Base-by-base conservation (phyloP, 64 coral and sea anemone genomes). In the Montipora capricornis region DNA sequence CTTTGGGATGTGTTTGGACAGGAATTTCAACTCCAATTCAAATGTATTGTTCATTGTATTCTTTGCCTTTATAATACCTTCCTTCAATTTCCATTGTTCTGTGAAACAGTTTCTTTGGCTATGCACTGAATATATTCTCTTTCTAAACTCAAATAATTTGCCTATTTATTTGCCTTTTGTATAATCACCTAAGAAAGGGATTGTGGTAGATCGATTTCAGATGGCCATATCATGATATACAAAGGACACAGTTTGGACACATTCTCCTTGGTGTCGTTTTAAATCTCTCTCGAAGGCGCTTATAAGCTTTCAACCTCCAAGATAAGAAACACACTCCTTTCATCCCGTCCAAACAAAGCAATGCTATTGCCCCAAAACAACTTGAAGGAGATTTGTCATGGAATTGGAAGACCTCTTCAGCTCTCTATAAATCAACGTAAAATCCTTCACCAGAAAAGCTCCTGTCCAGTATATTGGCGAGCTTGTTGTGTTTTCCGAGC, bases 401-500 rank as follows among this genome's bases (percentile, higher is more conserved):
- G 16, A 48, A 78, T 50, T 17, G 16, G 13, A 13, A 8, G 19
- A 44, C 22, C 4, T 1, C 20, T 55, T 80, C 78, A 55, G 11
- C 13, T 15, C 44, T 76, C 19, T 49, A 85, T 44, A 85, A 62
- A 19, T 68, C 44, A 11, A 85, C 82, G 62, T 85, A 85, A 49
- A 85, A 85, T 69, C 82, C 82, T 24, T 71, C 82, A 20, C 47
- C 62, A 14, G 19, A 3, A 8, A 20, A 4, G 20, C 44, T 49
- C 16, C 19, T n/a, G 5, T 69, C 62, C 15, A 85, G 1, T 12
- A 71, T 20, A 69, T n/a, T 70, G 44, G 66, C 82, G 0, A 85
- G 82, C 66, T 85, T 85, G 82, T 85, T 85, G 62, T 85, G 69
- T 85, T 69, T 69, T 60, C 82, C 47, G 8, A 85, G 47, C 82